These are phyloP conservation scores for Microtus montanus DNA, from an alignment of 2,113 vertebrate genomes.

Conservation along the genomic window DNA sequence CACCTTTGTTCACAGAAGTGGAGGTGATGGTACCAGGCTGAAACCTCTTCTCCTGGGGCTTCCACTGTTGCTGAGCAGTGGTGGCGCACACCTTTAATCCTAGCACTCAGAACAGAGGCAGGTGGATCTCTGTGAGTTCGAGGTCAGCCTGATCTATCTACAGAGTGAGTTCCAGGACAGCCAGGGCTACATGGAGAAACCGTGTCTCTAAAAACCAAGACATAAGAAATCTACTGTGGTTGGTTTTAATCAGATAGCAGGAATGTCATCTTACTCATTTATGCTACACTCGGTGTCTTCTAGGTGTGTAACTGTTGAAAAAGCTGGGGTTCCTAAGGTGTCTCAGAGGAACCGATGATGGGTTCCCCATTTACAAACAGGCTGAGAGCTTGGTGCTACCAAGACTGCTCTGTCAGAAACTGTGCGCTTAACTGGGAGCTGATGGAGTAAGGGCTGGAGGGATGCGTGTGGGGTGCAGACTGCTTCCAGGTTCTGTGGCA, in stretches of 20 bases:
- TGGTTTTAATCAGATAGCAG: constrained; percentile 11
- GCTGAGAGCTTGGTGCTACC: not conserved
- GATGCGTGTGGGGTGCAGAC: not conserved
- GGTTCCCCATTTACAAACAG: not conserved
- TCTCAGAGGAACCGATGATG: no score
- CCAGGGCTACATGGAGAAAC: not conserved
- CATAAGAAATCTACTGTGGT: not conserved
- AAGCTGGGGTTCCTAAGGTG: no score
- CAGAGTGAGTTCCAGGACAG: not conserved
- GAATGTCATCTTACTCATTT: not conserved
- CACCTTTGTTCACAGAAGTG: not conserved
- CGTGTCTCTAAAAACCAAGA: not conserved
- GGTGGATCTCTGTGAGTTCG: not conserved
- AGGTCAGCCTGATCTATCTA: no score
- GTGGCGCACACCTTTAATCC: not conserved
- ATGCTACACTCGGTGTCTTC: not conserved
- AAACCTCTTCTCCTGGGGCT: constrained; percentile 28
- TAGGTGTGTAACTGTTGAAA: not conserved
- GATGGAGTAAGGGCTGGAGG: no score
- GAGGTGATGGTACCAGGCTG: not conserved
- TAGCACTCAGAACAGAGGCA: not conserved
- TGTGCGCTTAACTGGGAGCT: accelerated
- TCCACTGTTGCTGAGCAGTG: not conserved
- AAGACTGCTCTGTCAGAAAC: not conserved
- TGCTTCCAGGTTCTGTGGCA: not conserved